phyloP scores from a whole-genome alignment of 2,888 invertebrate genomes.

The Eremobia ochroleuca region DNA sequence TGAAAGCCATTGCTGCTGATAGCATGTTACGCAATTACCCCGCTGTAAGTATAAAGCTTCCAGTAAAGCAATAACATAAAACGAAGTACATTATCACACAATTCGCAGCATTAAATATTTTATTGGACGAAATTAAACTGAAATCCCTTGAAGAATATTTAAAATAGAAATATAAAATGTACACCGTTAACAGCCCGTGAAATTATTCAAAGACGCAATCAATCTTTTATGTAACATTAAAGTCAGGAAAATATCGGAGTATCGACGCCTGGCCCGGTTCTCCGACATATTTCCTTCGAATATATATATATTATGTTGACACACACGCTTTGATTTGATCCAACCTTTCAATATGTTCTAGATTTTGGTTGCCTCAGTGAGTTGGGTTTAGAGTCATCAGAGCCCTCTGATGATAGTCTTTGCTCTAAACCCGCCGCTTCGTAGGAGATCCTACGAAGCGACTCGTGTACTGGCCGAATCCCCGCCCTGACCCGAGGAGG shows the following conservation, averaged over 20 bases:
- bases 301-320: slow-evolving; percentile 29
- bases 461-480: too few species aligned
- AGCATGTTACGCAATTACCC: too few species aligned
- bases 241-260: slow-evolving; percentile 71
- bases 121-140: slow-evolving; percentile 19
- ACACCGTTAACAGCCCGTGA: slow-evolving; percentile 35
- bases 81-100: slow-evolving; percentile 1
- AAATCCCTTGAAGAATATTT: slow-evolving; percentile 7
- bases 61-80: background rate
- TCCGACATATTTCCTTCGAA: slow-evolving; percentile 50
- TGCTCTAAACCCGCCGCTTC: too few species aligned
- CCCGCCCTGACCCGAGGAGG: too few species aligned
- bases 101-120: slow-evolving; percentile 20
- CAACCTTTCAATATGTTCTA: background rate
- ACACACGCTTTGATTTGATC: slow-evolving; percentile 8
- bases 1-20: too few species aligned
- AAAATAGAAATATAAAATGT: slow-evolving; percentile 39
- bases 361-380: too few species aligned
- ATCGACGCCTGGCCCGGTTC: slow-evolving; percentile 67
- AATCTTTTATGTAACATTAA: slow-evolving; percentile 73
- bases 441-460: too few species aligned
- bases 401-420: too few species aligned
- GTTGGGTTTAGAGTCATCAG: too few species aligned
- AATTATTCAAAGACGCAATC: slow-evolving; percentile 67
- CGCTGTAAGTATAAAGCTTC: too few species aligned